Base-by-base conservation (phyloP, 2,113 vertebrate genomes). In the Pseudonaja textilis region DNA sequence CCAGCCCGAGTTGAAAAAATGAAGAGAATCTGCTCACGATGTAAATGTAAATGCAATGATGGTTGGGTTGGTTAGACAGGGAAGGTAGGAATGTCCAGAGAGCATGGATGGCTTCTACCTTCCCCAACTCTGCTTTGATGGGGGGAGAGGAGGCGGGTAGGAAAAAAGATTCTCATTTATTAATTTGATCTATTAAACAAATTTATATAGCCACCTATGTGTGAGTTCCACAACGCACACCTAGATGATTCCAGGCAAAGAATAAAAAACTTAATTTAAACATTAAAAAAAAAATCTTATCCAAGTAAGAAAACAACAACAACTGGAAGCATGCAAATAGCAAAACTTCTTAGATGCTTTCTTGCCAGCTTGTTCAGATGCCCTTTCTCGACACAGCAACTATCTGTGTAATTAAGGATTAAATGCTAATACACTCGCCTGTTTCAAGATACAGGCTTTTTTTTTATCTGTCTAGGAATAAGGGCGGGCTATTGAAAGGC, bases 351-450 rank as follows among this genome's bases (percentile, higher is more conserved):
- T 87, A 89, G 88, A 85, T 61, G 9, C 23, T 52, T 89, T 42
- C 64, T 50, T 25, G 8, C 11, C 0, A 94, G 93, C 90, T 97
- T 94, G 93, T 34, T 95, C 50, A 9, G 57, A 90, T 94, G 95
- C 94, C 96, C 94, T 95, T 94, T 54, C 18, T 25, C 81, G 57
- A 59, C 34, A 8, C 0, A 0, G 93, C 89, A 95, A 91, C 34
- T 95, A 95, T 93, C 94, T 89, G 91, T 93, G 1, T 93, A 93
- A 94, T 42, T 45, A 57, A 86, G 91, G 94, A 96, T 96, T 94
- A 94, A 95, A 91, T 16, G 88, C 61, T 93, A 64, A 39, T 8
- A 93, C 94, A 92, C 91, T 26, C 86, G 34, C 52, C 39, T 94
- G 92, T 95, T 94, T 94, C 94, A 93, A 90, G 39, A 64, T 55